These are phyloP conservation scores for Allacma fusca DNA, from an alignment of 2,888 invertebrate genomes.

Conservation along the genomic window DNA sequence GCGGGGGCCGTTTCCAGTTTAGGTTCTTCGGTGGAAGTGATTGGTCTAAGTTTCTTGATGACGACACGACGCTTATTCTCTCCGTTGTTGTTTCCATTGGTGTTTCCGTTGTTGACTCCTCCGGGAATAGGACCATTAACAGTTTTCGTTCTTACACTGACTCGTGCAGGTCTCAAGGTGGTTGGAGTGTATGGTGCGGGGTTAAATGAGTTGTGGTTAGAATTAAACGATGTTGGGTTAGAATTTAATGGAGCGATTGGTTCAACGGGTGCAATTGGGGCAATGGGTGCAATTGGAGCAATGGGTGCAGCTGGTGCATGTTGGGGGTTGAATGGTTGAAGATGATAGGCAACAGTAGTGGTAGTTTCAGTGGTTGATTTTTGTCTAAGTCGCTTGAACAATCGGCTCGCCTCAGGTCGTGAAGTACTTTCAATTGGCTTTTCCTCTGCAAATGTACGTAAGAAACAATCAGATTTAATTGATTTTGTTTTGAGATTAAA, in stretches of 20 bases:
- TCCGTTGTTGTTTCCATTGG: no score
- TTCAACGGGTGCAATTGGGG: not conserved
- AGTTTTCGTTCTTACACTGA: conserved; percentile 38
- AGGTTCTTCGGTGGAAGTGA: conserved; percentile 52
- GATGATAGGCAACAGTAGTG: conserved; percentile 23
- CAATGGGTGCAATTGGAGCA: no score
- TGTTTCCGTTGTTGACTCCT: conserved; percentile 35
- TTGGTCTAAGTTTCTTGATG: conserved; percentile 36
- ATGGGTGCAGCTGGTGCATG: no score
- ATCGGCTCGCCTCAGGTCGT: conserved; percentile 33
- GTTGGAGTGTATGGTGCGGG: not conserved
- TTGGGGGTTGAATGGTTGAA: not conserved
- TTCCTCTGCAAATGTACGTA: not conserved
- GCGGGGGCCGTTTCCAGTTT: conserved; percentile 52
- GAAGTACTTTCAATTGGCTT: conserved; percentile 7
- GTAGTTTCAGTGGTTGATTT: conserved; percentile 29
- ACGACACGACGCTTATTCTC: conserved; percentile 40
- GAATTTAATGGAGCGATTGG: no score
- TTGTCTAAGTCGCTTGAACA: conserved; percentile 41
- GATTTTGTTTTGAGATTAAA: no score
- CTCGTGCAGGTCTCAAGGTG: conserved; percentile 33
- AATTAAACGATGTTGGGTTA: no score
- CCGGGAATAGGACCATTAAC: conserved; percentile 42
- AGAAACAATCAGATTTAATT: no score
- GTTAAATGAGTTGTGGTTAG: not conserved